Evolutionary conservation across 92 coral and sea anemone species (phyloP).

Genomic region (Porites cylindrica): DNA sequence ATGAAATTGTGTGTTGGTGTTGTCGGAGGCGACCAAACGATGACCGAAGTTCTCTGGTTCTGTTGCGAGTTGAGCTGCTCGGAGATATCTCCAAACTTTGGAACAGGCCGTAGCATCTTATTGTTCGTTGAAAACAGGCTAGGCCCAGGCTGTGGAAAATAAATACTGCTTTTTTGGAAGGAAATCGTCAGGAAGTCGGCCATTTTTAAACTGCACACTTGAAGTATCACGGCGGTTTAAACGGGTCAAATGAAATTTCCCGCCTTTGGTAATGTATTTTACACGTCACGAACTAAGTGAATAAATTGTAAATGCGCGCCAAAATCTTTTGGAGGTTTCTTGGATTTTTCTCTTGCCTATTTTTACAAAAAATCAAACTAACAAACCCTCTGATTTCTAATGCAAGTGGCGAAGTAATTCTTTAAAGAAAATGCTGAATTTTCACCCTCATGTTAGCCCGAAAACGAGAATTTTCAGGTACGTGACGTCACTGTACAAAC

Average conservation of each 20-base stretch:
- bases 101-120: slow-evolving; percentile 77
- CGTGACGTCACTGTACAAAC: slow-evolving; percentile 21
- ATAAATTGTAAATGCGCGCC: slow-evolving; percentile 57
- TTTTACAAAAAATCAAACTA: neutral
- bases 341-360: neutral
- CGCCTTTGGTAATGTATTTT: slow-evolving; percentile 80
- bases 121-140: slow-evolving; percentile 77
- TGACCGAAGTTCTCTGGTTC: slow-evolving; percentile 82
- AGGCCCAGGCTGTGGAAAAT: slow-evolving; percentile 87
- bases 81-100: slow-evolving; percentile 63
- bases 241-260: slow-evolving; percentile 76
- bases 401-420: neutral
- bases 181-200: slow-evolving; percentile 94
- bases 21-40: slow-evolving; percentile 95
- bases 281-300: slow-evolving; percentile 24
- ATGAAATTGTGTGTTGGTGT: slow-evolving; percentile 81
- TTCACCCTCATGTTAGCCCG: neutral
- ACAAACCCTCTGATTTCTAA: neutral
- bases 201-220: slow-evolving; percentile 88
- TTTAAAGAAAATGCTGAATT: neutral
- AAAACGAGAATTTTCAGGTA: slow-evolving; percentile 31
- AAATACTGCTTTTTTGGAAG: slow-evolving; percentile 86
- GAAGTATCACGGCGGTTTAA: slow-evolving; percentile 43
- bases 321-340: neutral
- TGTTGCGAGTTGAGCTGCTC: slow-evolving; percentile 61